A percentile compares a stretch with the other conserved stretches of the same genome.
These are phyloP conservation scores for Lonchura striata DNA, from an alignment of 2,113 vertebrate species.

Conservation along the genomic window DNA sequence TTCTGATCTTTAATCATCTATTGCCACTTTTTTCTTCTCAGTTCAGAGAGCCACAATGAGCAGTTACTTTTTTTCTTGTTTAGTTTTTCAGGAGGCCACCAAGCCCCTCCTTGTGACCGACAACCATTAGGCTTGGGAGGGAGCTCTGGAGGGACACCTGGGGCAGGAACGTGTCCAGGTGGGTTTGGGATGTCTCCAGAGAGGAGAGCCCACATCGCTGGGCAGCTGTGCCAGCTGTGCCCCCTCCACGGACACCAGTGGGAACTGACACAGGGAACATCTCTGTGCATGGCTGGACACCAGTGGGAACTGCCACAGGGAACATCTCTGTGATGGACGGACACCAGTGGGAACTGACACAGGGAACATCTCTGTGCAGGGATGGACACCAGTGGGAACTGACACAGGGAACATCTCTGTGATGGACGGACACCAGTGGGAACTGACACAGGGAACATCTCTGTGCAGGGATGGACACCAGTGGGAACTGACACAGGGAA, in stretches of 20 bases:
- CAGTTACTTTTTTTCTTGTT: neutral
- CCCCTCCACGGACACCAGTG: rapidly evolving
- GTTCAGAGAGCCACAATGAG: neutral
- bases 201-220: neutral
- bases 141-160: neutral
- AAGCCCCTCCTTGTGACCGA: neutral
- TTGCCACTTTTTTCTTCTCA: rapidly evolving
- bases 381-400: too few relatives aligned
- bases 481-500: too few relatives aligned
- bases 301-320: too few relatives aligned
- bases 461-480: too few relatives aligned
- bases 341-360: too few relatives aligned
- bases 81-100: neutral
- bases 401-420: too few relatives aligned
- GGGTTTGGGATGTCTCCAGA: rapidly evolving
- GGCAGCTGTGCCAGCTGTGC: neutral
- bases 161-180: neutral
- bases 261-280: too few relatives aligned
- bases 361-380: too few relatives aligned
- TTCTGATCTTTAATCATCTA: neutral
- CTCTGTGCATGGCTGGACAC: too few relatives aligned
- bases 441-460: too few relatives aligned
- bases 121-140: rapidly evolving
- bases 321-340: too few relatives aligned
- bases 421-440: too few relatives aligned